phyloP scores from a whole-genome alignment of 1,140 invertebrate genomes.

The Orchesella cincta region DNA sequence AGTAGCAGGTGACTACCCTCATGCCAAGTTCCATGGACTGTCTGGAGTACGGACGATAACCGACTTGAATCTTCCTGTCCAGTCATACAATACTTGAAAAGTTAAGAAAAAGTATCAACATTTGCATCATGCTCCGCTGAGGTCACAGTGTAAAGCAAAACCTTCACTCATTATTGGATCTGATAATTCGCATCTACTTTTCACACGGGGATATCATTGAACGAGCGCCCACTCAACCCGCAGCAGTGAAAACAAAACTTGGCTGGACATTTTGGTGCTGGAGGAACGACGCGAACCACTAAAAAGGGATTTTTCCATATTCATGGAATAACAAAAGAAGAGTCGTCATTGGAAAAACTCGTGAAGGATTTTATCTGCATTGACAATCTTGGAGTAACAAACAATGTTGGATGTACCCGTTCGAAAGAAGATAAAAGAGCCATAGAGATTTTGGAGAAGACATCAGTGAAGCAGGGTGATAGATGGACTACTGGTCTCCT shows the following conservation, averaged over 20 bases:
- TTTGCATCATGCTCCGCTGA: no score
- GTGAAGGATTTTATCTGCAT: background rate
- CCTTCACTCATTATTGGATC: background rate
- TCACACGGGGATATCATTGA: background rate
- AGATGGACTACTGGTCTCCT: background rate
- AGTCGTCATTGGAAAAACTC: background rate
- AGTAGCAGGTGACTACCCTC: background rate
- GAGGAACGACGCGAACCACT: background rate
- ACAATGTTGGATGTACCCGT: background rate
- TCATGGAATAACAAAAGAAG: background rate
- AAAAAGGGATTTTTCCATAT: background rate
- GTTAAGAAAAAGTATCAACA: background rate
- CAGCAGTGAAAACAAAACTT: background rate
- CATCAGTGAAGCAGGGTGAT: background rate
- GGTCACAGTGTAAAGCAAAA: no score
- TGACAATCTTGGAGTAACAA: background rate
- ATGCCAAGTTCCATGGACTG: background rate
- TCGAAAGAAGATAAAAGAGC: constrained; percentile 25
- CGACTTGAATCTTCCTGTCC: background rate
- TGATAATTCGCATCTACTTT: background rate
- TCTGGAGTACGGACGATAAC: background rate
- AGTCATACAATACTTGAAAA: background rate
- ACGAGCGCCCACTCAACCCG: background rate
- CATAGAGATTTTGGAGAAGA: background rate
- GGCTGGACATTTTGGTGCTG: constrained; percentile 4